Conservation (phyloP, 2,888 invertebrate genomes). For the Ceratothoa steindachneri region DNA sequence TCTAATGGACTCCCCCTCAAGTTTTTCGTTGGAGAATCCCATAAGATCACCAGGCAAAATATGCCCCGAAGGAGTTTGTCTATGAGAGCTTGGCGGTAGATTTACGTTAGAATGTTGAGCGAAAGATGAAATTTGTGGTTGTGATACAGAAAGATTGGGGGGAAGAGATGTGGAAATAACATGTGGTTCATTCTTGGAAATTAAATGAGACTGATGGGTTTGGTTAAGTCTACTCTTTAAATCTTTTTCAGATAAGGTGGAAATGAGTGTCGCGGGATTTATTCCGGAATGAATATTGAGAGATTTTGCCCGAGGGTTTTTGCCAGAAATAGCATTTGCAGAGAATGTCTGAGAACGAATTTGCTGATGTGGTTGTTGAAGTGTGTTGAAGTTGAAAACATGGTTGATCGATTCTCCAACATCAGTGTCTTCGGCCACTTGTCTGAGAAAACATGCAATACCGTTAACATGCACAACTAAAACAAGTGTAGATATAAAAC, state of each 20-base stretch:
- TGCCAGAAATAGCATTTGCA: neutral
- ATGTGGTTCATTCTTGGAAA: neutral
- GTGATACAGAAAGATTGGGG: neutral
- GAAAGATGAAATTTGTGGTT: neutral
- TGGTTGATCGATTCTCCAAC: neutral
- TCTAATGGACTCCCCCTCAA: neutral
- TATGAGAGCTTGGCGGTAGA: neutral
- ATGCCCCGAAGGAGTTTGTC: neutral
- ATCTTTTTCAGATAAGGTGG: neutral
- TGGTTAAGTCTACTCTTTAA: neutral
- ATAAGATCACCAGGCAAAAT: neutral
- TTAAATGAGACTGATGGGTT: neutral
- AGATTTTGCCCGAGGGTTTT: neutral
- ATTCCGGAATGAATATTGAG: neutral
- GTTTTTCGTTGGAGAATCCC: neutral
- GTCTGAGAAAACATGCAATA: slow-evolving; percentile 12
- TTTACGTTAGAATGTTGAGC: neutral
- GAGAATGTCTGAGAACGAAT: neutral
- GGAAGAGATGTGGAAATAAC: neutral
- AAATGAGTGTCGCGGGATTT: neutral
- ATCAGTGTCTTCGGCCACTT: neutral
- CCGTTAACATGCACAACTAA: slow-evolving; percentile 9
- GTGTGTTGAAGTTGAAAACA: neutral
- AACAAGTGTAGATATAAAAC: no score
- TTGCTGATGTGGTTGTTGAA: slow-evolving; percentile 1